phyloP scores from a whole-genome alignment of 1,140 invertebrate genomes.

The Batillaria attramentaria region DNA sequence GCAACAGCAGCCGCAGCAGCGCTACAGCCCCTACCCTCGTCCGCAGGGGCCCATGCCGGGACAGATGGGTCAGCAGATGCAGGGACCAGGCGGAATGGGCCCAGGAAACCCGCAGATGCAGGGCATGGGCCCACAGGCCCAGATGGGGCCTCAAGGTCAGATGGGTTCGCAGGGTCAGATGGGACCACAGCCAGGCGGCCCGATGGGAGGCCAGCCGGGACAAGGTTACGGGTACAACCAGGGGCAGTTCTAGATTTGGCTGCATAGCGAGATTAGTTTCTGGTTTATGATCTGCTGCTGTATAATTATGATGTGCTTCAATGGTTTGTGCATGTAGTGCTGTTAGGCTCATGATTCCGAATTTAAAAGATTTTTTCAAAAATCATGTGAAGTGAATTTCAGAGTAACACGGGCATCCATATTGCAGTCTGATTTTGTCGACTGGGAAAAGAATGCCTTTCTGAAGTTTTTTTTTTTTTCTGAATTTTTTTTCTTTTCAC shows the following conservation, averaged over 20 bases:
- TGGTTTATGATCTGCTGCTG: too few species aligned
- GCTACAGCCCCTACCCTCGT: conserved; percentile 34
- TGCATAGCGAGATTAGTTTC: too few species aligned
- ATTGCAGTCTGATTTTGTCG: too few species aligned
- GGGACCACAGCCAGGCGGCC: conserved; percentile 13
- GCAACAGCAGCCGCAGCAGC: conserved; percentile 26
- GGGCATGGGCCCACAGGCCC: conserved; percentile 37
- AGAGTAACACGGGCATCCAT: too few species aligned
- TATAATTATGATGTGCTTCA: too few species aligned
- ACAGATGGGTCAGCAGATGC: conserved; percentile 37
- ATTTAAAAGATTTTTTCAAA: too few species aligned
- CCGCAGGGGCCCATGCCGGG: conserved; percentile 28
- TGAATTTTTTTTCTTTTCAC: too few species aligned
- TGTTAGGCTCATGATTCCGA: too few species aligned
- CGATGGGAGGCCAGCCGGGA: conserved; percentile 38
- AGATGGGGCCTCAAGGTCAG: conserved; percentile 27
- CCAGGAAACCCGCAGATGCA: conserved; percentile 46
- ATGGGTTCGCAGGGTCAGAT: conserved; percentile 35
- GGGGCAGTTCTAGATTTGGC: conserved; percentile 24
- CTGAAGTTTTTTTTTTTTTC: too few species aligned
- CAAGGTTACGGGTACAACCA: conserved; percentile 35
- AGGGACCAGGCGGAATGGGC: conserved; percentile 27
- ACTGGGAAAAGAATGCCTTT: too few species aligned
- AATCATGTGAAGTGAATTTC: too few species aligned
- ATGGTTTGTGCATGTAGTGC: too few species aligned